These are phyloP conservation scores for Zaprionus bogoriensis DNA, from an alignment of 2,888 invertebrate genomes.

Conservation along the genomic window DNA sequence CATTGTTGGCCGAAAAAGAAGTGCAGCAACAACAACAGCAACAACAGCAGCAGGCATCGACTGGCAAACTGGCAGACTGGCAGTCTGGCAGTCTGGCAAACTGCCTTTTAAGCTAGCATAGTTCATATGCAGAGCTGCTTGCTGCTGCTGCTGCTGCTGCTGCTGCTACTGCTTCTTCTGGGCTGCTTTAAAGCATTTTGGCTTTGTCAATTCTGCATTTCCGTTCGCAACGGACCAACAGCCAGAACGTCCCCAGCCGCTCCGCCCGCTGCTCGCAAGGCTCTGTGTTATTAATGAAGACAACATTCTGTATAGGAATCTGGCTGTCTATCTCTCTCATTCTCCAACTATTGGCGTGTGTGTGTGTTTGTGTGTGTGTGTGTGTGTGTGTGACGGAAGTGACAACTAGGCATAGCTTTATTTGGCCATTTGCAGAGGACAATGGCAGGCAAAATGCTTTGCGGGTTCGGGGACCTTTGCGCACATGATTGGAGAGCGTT, in stretches of 20 bases:
- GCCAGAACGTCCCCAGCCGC: neutral
- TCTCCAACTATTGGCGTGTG: no score
- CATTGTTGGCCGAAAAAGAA: conserved; percentile 41
- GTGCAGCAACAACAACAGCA: conserved; percentile 8
- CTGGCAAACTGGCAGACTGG: conserved; percentile 3
- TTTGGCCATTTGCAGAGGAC: conserved; percentile 33
- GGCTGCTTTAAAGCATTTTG: conserved; percentile 68
- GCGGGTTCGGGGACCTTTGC: conserved; percentile 22
- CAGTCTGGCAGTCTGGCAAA: conserved; percentile 1
- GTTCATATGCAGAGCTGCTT: conserved; percentile 33
- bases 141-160: no score
- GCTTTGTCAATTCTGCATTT: conserved; percentile 73
- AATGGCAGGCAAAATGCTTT: conserved; percentile 39
- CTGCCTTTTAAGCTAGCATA: conserved; percentile 29
- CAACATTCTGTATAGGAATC: conserved; percentile 15
- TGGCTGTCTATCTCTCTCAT: neutral
- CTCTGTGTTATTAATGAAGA: conserved; percentile 56
- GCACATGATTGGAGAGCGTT: conserved; percentile 8
- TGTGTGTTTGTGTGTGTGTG: neutral
- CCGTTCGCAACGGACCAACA: conserved; percentile 30
- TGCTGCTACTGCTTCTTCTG: no score
- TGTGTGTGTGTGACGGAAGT: conserved; percentile 32
- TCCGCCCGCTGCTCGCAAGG: conserved; percentile 1
- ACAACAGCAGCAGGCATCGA: conserved; percentile 11
- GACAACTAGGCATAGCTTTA: conserved; percentile 47